Conservation (phyloP, 1,140 invertebrate species). For the Neocloeon triangulifer region DNA sequence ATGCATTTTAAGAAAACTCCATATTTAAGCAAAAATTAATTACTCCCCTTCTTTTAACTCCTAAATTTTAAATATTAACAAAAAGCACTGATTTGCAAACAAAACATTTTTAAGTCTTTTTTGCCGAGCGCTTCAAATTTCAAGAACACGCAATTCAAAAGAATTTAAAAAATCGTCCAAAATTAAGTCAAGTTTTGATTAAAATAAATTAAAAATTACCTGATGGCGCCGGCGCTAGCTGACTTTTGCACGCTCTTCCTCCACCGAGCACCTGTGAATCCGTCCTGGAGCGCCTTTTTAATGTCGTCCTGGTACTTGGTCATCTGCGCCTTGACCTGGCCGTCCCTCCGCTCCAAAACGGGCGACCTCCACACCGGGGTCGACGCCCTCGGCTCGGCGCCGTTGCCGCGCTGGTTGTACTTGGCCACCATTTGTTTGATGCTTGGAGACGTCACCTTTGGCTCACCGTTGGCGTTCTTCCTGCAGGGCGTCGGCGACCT, state of each 20-base stretch:
- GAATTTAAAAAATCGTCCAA: too few relatives aligned
- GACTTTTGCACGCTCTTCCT: conserved; percentile 16
- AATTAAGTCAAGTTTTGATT: conserved; percentile 7
- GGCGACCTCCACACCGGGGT: conserved; percentile 35
- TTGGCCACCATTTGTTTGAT: conserved; percentile 40
- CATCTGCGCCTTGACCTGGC: conserved; percentile 23
- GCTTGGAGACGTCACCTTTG: conserved; percentile 35
- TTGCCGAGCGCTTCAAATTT: too few relatives aligned
- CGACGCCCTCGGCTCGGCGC: conserved; percentile 21
- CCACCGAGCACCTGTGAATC: too few relatives aligned
- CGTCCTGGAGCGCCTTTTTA: conserved; percentile 2
- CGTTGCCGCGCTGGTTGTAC: conserved; percentile 27
- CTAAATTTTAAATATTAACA: too few relatives aligned
- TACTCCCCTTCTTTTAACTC: too few relatives aligned
- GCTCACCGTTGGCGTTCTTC: conserved; percentile 8
- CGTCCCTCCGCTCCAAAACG: conserved; percentile 21
- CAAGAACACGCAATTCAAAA: too few relatives aligned
- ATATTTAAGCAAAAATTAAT: too few relatives aligned
- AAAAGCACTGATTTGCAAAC: too few relatives aligned
- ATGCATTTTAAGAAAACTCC: too few relatives aligned
- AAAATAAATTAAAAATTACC: conserved; percentile 7
- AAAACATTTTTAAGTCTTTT: too few relatives aligned
- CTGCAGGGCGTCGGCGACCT: conserved; percentile 6
- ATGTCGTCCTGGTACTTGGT: conserved; percentile 27
- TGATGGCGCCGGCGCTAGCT: conserved; percentile 24